Evolutionary conservation across 2,797 vertebrate species (phyloP), one percentile per base, ranked within the genome.

Genomic region (Mormyrops boulengeri): DNA sequence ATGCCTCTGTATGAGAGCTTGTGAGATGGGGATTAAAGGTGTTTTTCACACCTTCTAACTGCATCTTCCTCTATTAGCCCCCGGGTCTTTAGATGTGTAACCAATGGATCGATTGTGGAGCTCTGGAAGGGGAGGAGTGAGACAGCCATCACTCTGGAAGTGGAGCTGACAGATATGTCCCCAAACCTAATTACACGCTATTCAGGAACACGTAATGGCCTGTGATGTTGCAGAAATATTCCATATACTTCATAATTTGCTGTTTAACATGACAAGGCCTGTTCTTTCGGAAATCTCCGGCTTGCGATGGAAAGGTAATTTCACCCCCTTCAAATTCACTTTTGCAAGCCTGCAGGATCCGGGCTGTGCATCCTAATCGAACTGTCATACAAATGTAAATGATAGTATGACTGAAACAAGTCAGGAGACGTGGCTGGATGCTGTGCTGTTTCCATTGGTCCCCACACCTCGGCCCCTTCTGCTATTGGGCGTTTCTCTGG

Each of bases 331-430:
- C 87, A 91, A 88, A 89, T 84, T 88, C 77, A 80, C 89, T 88
- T 91, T 90, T 73, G 90, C 82, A 90, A 89, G 88, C 89, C 85
- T 52, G 38, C 44, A 88, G 62, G 49, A 89, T 85, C 86, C 73
- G 49, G 88, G 49, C 88, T 85, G n/a, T 82, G 90, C n/a, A 47
- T n/a, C 30, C 89, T 92, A 86, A 89, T 90, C 60, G 53, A 47
- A 73, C 90, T 91, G 90, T 91, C 89, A 92, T 90, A 88, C 69
- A 91, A 89, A 90, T 85, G 84, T 90, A 90, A 77, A 91, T 90
- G 88, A 60, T 88, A 88, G 82, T 89, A 90, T 53, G 17, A 69
- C 34, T 88, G 88, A 92, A 93, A 92, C 6, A 91, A 87, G 62
- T 87, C 92, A 49, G 91, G 90, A 94, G 93, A 91, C 89, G 82